Conservation (phyloP, 1,140 invertebrate species). For the Brachionus asplanchnoidis region DNA sequence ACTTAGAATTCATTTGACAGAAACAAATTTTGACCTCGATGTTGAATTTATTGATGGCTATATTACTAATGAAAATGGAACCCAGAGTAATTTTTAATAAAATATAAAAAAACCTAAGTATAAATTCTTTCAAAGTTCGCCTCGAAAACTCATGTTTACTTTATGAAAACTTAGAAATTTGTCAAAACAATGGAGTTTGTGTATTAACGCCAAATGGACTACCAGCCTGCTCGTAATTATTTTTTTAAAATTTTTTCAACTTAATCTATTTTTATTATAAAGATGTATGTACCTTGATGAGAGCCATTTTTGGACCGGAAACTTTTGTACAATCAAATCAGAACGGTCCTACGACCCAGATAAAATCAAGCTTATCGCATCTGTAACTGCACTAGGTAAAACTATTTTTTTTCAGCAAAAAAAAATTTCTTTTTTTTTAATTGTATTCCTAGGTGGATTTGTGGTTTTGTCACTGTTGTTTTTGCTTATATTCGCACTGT, state of each 20-base stretch:
- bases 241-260: not conserved
- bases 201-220: not conserved
- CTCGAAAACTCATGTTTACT: not conserved
- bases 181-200: constrained; percentile 26
- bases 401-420: too few species aligned
- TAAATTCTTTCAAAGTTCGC: not conserved
- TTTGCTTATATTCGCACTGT: not conserved
- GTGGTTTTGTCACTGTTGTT: not conserved
- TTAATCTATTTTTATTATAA: not conserved
- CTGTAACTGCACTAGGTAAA: not conserved
- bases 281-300: constrained; percentile 5
- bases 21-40: not conserved
- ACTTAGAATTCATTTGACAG: not conserved
- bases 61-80: not conserved
- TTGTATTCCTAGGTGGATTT: constrained; percentile 1
- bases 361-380: not conserved
- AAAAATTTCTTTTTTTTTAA: not conserved
- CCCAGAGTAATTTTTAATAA: not conserved
- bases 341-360: not conserved
- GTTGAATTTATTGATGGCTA: constrained; percentile 7
- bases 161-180: not conserved
- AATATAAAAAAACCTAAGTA: not conserved
- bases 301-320: constrained; percentile 15
- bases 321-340: constrained; percentile 14
- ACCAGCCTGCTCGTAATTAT: constrained; percentile 7